Base-by-base conservation (phyloP, 2,113 vertebrate species). In the Neomonachus schauinslandi region DNA sequence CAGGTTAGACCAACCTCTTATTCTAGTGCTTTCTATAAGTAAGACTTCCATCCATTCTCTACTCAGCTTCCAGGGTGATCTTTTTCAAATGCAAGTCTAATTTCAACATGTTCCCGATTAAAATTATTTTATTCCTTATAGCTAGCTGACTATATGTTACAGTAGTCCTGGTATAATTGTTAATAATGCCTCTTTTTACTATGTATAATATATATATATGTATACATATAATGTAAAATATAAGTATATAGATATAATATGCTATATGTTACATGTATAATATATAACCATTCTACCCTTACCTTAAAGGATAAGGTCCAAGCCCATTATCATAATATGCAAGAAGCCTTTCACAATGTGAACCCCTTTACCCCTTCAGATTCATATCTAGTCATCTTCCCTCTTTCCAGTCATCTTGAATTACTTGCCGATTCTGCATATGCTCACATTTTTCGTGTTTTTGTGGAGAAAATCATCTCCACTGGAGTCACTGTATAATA, bases 61-160 rank as follows among this genome's bases (percentile, higher is more conserved):
- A 77, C 13, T 84, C 22, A 46, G 8, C 15, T 57, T 94, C 57
- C n/a, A 86, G 9, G n/a, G 4, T 94, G 46, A 88, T 61, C 21
- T 92, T 57, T 42, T 65, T 19, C 33, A 72, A 95, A 91, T 71
- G 16, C 3, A 93, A 91, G n/a, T 92, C 10, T 82, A 94, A 77
- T 87, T 9, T 71, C n/a, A 81, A 51, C 33, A 84, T 26, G 8
- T 93, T 95, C 26, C 36, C 79, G 21, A 1, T 80, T 84, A 87
- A 91, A 59, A 67, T 7, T 4, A 9, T 72, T 81, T 67, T 72
- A 53, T 79, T 97, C 31, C 51, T 84, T 51, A 83, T 85, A 55
- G 76, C 28, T 89, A 92, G 12, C 3, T 59, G 8, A 46, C 42
- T 89, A 16, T 55, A 31, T 72, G 46, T 72, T 86, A 72, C 1